Conservation (phyloP, 2,888 invertebrate genomes). For the Tanypteryx hageni region DNA sequence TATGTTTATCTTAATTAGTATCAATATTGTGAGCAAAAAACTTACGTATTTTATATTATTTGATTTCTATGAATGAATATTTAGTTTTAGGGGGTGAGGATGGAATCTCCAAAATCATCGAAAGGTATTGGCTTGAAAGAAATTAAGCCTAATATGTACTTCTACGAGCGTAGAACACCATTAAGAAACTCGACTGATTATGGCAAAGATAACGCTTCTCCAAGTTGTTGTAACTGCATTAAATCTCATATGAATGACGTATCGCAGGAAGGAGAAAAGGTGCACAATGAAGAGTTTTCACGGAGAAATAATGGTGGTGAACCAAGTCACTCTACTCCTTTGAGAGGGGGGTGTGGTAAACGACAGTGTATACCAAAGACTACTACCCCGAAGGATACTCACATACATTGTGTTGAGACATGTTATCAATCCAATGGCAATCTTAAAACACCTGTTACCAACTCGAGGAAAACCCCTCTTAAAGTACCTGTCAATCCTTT, state of each 20-base stretch:
- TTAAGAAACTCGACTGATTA: background rate
- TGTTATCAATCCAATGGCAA: background rate
- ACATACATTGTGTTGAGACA: background rate
- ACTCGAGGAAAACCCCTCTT: constrained; percentile 15
- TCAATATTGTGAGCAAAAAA: too few species aligned
- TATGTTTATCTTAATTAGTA: too few species aligned
- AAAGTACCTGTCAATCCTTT: constrained; percentile 80
- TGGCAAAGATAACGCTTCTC: background rate
- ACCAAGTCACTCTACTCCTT: constrained; percentile 1
- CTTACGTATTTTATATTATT: too few species aligned
- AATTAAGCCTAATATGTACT: background rate
- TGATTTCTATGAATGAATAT: too few species aligned
- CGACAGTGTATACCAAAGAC: too few species aligned
- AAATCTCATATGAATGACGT: background rate
- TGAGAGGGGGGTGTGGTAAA: background rate
- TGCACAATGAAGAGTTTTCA: background rate
- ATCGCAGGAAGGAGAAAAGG: background rate
- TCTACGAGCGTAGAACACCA: background rate
- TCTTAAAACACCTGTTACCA: constrained; percentile 46
- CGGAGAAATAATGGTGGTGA: background rate
- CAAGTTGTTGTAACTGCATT: background rate
- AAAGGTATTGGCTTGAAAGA: background rate
- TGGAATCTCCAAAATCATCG: constrained; percentile 9
- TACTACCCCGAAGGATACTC: too few species aligned
- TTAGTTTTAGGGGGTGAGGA: background rate